These are phyloP conservation scores for Henicopernis longicauda DNA, from an alignment of 2,113 vertebrate species.

Conservation along the genomic window DNA sequence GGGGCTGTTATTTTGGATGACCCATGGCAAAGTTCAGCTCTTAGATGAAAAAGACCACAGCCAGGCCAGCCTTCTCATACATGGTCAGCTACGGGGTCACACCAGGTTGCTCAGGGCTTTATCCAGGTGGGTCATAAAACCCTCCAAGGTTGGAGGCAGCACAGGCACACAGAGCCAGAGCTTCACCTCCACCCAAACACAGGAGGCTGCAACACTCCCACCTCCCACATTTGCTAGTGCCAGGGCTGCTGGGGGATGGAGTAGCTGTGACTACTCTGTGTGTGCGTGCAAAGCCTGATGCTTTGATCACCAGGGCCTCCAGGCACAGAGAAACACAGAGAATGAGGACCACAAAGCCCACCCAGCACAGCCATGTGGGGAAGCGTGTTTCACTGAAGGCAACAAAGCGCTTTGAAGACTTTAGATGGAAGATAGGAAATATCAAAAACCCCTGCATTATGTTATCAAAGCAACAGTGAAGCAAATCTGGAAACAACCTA, in stretches of 20 bases:
- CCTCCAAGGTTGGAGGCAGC: neutral
- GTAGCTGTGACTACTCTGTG: neutral
- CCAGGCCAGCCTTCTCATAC: neutral
- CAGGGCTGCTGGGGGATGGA: neutral
- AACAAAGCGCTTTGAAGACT: neutral
- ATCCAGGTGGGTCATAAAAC: neutral
- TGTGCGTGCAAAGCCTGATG: neutral
- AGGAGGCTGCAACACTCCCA: neutral
- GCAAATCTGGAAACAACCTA: neutral
- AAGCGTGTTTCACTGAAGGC: neutral
- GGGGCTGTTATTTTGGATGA: neutral
- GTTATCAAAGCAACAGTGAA: neutral
- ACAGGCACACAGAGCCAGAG: rapidly evolving
- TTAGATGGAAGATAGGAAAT: neutral
- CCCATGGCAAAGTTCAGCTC: neutral
- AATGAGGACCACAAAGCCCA: neutral
- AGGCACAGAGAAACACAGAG: neutral
- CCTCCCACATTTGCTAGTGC: rapidly evolving
- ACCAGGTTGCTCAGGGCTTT: neutral
- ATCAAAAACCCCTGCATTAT: rapidly evolving
- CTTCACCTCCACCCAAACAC: neutral
- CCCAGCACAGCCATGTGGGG: neutral
- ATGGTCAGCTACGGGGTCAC: neutral
- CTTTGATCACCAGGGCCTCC: neutral
- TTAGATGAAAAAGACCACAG: no score